phyloP scores from a whole-genome alignment of 1,140 invertebrate genomes.

The Nasonia longicornis region DNA sequence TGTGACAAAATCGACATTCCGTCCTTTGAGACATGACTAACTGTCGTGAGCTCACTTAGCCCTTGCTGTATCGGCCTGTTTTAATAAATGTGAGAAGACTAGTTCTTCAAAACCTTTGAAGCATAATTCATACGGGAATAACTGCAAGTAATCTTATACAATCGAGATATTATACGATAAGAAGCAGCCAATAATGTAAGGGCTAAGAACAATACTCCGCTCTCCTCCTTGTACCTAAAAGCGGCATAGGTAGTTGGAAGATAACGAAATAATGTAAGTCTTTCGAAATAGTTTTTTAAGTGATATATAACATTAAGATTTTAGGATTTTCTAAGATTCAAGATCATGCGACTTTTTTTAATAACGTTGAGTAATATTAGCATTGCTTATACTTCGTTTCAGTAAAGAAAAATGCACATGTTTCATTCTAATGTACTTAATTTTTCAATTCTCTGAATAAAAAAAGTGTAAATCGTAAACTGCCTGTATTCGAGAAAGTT shows the following conservation, averaged over 20 bases:
- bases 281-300: background rate
- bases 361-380: background rate
- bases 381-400: background rate
- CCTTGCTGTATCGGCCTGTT: background rate
- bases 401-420: background rate
- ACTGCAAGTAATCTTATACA: too few relatives aligned
- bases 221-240: conserved; percentile 14
- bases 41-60: background rate
- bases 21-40: background rate
- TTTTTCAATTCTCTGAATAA: too few relatives aligned
- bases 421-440: too few relatives aligned
- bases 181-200: background rate
- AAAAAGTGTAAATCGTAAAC: too few relatives aligned
- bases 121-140: too few relatives aligned
- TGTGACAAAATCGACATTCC: background rate
- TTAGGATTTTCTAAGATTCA: background rate
- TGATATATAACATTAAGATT: conserved; percentile 25
- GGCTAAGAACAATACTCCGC: background rate
- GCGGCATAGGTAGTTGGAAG: conserved; percentile 6
- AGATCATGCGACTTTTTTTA: too few relatives aligned
- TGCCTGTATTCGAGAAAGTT: background rate
- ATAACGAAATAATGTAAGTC: conserved; percentile 8
- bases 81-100: background rate
- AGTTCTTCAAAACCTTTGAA: too few relatives aligned
- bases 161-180: background rate